phyloP scores from a whole-genome alignment of 37 sponge, comb jelly and placozoan genomes.

The Agelas oroides region DNA sequence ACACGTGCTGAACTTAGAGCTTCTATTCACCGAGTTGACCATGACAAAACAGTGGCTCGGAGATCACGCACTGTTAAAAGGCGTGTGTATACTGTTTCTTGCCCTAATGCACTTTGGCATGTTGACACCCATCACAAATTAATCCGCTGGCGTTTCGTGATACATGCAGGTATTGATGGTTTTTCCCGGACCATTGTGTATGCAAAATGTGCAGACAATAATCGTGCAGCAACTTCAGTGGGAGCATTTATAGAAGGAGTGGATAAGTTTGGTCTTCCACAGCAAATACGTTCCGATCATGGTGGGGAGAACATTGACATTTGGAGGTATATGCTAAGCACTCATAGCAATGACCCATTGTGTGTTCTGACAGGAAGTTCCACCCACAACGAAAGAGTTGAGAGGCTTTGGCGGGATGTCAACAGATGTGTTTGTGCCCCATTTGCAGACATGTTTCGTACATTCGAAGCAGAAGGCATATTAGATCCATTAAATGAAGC shows the following conservation, averaged over 20 bases:
- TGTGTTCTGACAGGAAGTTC: slow-evolving; percentile 55
- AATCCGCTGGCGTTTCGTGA: slow-evolving; percentile 37
- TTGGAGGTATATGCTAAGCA: slow-evolving; percentile 51
- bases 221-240: slow-evolving; percentile 51
- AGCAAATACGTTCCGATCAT: slow-evolving; percentile 47
- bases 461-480: slow-evolving; percentile 33
- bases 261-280: slow-evolving; percentile 46
- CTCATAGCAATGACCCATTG: slow-evolving; percentile 37
- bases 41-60: slow-evolving; percentile 14
- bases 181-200: slow-evolving; percentile 28
- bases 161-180: slow-evolving; percentile 40
- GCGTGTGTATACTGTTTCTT: slow-evolving; percentile 12
- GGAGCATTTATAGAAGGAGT: slow-evolving; percentile 16
- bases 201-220: slow-evolving; percentile 49
- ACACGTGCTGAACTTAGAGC: slow-evolving; percentile 2
- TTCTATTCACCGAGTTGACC: slow-evolving; percentile 27
- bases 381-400: slow-evolving; percentile 63
- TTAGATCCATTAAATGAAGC: slow-evolving; percentile 38
- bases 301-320: slow-evolving; percentile 65
- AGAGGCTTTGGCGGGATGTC: slow-evolving; percentile 61
- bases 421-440: slow-evolving; percentile 54
- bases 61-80: not conserved
- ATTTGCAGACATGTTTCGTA: slow-evolving; percentile 56
- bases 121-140: slow-evolving; percentile 55
- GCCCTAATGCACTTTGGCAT: slow-evolving; percentile 24